Conservation (phyloP, 2,797 vertebrate genomes). For the Hoplostethus mediterraneus region DNA sequence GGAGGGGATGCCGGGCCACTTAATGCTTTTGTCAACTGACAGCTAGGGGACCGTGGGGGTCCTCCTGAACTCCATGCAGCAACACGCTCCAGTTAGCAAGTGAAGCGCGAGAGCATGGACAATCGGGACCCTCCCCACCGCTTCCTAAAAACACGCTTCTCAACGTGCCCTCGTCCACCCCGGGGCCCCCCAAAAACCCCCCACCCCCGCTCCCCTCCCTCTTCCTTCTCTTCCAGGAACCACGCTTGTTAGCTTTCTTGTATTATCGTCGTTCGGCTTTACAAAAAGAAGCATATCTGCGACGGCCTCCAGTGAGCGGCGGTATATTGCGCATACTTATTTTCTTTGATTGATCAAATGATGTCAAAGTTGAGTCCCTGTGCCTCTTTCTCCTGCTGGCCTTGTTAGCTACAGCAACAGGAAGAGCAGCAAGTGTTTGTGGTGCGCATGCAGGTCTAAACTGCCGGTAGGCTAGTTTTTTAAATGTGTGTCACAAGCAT, state of each 20-base stretch:
- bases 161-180: slow-evolving; percentile 47
- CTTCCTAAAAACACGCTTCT: slow-evolving; percentile 62
- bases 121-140: slow-evolving; percentile 65
- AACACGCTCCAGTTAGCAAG: slow-evolving; percentile 85
- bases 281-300: background rate
- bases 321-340: slow-evolving; percentile 1
- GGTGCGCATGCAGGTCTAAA: background rate
- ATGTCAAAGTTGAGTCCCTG: slow-evolving; percentile 44
- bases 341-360: slow-evolving; percentile 43
- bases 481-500: background rate
- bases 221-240: background rate
- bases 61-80: slow-evolving; percentile 68
- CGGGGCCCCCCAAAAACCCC: slow-evolving; percentile 56
- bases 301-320: background rate
- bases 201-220: slow-evolving; percentile 9
- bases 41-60: slow-evolving; percentile 72
- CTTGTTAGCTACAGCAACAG: slow-evolving; percentile 49
- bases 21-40: slow-evolving; percentile 70
- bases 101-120: slow-evolving; percentile 72
- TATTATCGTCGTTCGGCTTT: background rate
- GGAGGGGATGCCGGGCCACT: slow-evolving; percentile 36
- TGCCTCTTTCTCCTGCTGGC: slow-evolving; percentile 45
- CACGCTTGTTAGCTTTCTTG: background rate
- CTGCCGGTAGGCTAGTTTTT: background rate
- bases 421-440: slow-evolving; percentile 4